Evolutionary conservation across 2,797 vertebrate genomes (phyloP), one percentile per base, ranked within the genome.

Genomic region (Halcyon chelicuti): DNA sequence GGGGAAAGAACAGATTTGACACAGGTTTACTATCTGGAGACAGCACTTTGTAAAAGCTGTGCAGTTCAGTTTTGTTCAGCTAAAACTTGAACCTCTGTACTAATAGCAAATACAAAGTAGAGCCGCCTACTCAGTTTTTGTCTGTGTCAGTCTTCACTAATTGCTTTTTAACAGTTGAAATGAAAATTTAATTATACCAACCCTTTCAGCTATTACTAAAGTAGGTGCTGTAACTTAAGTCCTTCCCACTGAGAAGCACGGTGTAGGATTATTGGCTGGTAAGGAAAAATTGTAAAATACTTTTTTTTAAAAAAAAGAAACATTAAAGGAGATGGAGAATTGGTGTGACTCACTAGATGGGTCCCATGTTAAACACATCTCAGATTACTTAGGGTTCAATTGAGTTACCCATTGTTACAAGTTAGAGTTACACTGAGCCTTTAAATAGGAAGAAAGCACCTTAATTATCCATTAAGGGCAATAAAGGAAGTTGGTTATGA

Each of bases 401-500:
- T 61, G 29, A 62, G 37, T 77, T 92, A 83, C 54, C 81, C n/a
- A 5, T 49, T 93, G 82, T 90, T 94, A 75, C 46, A 66, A 89
- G 52, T 67, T 61, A 79, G 52, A 90, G 61, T 75, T 88, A 54
- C 29, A 80, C 35, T 61, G 57, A 83, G 37, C 46, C 46, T 90
- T 95, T 90, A 94, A 91, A 89, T 77, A 78, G 85, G 68, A 92
- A 67, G 72, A 97, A 91, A 78, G 46, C 75, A 60, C 84, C 72
- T 83, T 93, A 93, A 93, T 94, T 83, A 75, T 82, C 94, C 87
- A 88, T 95, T 93, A 94, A 83, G 57, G 44, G 37, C 57, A 91
- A 94, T 96, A 94, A 93, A 95, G 73, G 85, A 93, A 94, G 79
- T 94, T 95, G 61, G 54, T 97, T 96, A 96, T 65, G 79, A 86